Evolutionary conservation across 2,888 invertebrate species (phyloP).

Genomic region (Cylindroiulus punctatus): DNA sequence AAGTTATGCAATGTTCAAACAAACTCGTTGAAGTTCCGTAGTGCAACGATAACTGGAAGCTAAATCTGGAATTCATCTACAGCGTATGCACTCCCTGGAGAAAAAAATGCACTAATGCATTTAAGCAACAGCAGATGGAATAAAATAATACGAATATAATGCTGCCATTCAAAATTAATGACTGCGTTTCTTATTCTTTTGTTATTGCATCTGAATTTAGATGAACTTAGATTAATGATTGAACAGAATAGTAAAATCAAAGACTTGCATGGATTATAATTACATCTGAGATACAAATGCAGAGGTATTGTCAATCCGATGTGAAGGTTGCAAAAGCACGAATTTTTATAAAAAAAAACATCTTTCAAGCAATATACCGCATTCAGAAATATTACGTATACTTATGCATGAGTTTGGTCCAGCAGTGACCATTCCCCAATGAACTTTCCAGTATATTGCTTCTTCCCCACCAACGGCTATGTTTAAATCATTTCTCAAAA

Average conservation of each 20-base stretch:
- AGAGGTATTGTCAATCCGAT: no score
- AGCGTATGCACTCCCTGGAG: not conserved
- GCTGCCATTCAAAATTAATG: not conserved
- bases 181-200: not conserved
- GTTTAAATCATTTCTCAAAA: constrained; percentile 30
- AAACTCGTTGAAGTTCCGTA: not conserved
- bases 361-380: not conserved
- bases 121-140: not conserved
- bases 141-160: constrained; percentile 5
- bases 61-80: constrained; percentile 1
- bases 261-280: no score
- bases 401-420: not conserved
- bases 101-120: constrained; percentile 24
- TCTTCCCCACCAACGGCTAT: constrained; percentile 6
- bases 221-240: not conserved
- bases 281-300: no score
- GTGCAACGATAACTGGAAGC: not conserved
- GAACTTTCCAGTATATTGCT: not conserved
- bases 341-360: no score
- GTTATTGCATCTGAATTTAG: not conserved
- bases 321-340: no score
- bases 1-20: not conserved
- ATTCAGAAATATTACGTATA: not conserved
- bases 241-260: no score
- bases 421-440: not conserved